Base-by-base conservation (phyloP, 2,113 vertebrate species). In the Mobula hypostoma region DNA sequence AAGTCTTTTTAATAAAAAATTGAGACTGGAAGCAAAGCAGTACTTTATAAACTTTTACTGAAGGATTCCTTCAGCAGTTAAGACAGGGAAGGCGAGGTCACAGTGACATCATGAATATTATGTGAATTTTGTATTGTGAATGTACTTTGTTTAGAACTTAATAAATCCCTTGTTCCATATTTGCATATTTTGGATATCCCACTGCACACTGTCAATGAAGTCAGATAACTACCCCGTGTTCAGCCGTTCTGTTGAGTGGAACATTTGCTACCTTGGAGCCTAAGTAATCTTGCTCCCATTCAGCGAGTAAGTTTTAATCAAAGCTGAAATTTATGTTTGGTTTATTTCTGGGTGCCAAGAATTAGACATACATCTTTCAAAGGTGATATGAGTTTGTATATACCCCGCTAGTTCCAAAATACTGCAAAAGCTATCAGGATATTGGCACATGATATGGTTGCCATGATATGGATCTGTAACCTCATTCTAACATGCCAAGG, bases 31-130 rank as follows among this genome's bases (percentile, higher is more conserved):
- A 74, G 68, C 91, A 72, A 12, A 40, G 70, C 14, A 74, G 91
- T 74, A 74, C 91, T 40, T 76, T 74, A 29, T 93, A 74, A 92
- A 74, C 68, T 93, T 93, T 93, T 93, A 72, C 70, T 93, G 91
- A 93, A 93, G 70, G 68, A 93, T 93, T 93, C 70, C 68, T 76
- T 93, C 68, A 48, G 36, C 36, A 74, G 5, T 76, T 93, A 24
- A 93, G 91, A 76, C 40, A 93, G 91, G 40, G 70, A 56, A 93
- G 70, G 40, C 70, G 29, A 93, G 91, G 91, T 76, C 91, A 93
- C 91, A 40, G 91, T 76, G 91, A 93, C 91, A 93, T 76, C 68
- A 93, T 48, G 24, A 68, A 93, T 4, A 48, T 76, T 24, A 93
- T 93, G 36, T 93, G 91, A 27, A 56, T 36, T 40, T 74, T 74